phyloP scores from a whole-genome alignment of 92 coral and sea anemone genomes.

The Pocillopora grandis region DNA sequence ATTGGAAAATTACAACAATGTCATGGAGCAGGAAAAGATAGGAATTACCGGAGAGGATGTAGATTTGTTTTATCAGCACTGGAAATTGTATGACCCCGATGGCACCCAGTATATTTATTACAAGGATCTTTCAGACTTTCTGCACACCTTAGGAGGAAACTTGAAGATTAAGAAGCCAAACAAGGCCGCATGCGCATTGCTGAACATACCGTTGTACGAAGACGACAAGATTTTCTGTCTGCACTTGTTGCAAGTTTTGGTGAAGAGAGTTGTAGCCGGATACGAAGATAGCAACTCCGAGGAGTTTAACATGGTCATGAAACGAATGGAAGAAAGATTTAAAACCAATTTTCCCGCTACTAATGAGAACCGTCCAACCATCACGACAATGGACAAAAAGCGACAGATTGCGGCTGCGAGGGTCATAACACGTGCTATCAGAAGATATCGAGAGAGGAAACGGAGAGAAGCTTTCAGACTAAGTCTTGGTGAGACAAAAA shows the following conservation, averaged over 20 bases:
- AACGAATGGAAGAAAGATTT: slow-evolving; percentile 88
- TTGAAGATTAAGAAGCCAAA: slow-evolving; percentile 80
- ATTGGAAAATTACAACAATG: slow-evolving; percentile 90
- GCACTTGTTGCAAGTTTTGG: slow-evolving; percentile 91
- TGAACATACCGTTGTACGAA: slow-evolving; percentile 87
- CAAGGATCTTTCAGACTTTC: slow-evolving; percentile 82
- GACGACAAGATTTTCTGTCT: slow-evolving; percentile 83
- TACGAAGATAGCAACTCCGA: slow-evolving; percentile 76
- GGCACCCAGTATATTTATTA: slow-evolving; percentile 87
- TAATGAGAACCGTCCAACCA: slow-evolving; percentile 63
- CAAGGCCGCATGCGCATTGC: slow-evolving; percentile 90
- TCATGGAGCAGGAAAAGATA: slow-evolving; percentile 91
- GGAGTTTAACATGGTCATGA: slow-evolving; percentile 78
- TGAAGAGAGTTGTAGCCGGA: slow-evolving; percentile 76
- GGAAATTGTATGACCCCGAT: slow-evolving; percentile 87
- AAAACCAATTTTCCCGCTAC: slow-evolving; percentile 83
- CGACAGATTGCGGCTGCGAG: slow-evolving; percentile 69
- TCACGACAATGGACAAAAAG: slow-evolving; percentile 71
- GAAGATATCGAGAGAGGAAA: slow-evolving; percentile 69
- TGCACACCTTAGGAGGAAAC: slow-evolving; percentile 80
- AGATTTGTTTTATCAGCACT: slow-evolving; percentile 84
- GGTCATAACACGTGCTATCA: slow-evolving; percentile 77
- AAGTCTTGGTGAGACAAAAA: not conserved
- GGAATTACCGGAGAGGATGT: slow-evolving; percentile 95
- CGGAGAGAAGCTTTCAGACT: slow-evolving; percentile 31